Percentiles rank a stretch among this genome's conserved stretches.
Evolutionary conservation across 2,888 invertebrate species (phyloP).

Genomic region (Steromphala cineraria): DNA sequence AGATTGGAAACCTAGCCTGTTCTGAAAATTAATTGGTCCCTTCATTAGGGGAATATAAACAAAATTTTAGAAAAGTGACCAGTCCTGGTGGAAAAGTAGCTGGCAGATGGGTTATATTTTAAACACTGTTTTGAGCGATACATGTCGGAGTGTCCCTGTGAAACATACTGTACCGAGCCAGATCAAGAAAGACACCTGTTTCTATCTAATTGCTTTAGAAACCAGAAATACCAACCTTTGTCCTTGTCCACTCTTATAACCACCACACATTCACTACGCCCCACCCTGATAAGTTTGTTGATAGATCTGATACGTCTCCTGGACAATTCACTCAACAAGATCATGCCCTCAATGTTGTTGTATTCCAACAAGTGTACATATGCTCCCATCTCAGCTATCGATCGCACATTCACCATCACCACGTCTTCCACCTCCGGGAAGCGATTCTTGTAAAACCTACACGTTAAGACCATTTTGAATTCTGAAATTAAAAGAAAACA

Average conservation of each 20-base stretch:
- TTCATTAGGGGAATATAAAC: too few species aligned
- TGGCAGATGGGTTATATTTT: too few species aligned
- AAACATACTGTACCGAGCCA: too few species aligned
- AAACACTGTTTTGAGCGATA: too few species aligned
- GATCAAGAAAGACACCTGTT: too few species aligned
- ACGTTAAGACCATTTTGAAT: slow-evolving; percentile 68
- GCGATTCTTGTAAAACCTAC: slow-evolving; percentile 95
- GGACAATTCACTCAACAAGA: slow-evolving; percentile 96
- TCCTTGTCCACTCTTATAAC: slow-evolving; percentile 99
- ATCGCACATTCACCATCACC: slow-evolving; percentile 97
- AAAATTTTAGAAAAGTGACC: too few species aligned
- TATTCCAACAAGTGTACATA: slow-evolving; percentile 98
- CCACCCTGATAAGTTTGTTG: slow-evolving; percentile 98
- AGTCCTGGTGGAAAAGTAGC: too few species aligned
- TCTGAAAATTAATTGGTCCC: too few species aligned
- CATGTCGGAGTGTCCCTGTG: too few species aligned
- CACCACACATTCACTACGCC: slow-evolving; percentile 98
- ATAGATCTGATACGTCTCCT: slow-evolving; percentile 98
- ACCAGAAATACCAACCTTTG: slow-evolving; percentile 83
- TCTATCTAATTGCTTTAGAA: too few species aligned
- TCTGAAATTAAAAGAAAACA: too few species aligned
- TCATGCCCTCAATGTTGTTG: slow-evolving; percentile 99
- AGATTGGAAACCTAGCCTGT: too few species aligned
- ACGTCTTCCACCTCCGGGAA: slow-evolving; percentile 99
- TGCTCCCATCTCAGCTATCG: slow-evolving; percentile 99